Evolutionary conservation across 2,113 vertebrate genomes (phyloP), one percentile per base, ranked within the genome.

Genomic region (Apteryx mantelli): DNA sequence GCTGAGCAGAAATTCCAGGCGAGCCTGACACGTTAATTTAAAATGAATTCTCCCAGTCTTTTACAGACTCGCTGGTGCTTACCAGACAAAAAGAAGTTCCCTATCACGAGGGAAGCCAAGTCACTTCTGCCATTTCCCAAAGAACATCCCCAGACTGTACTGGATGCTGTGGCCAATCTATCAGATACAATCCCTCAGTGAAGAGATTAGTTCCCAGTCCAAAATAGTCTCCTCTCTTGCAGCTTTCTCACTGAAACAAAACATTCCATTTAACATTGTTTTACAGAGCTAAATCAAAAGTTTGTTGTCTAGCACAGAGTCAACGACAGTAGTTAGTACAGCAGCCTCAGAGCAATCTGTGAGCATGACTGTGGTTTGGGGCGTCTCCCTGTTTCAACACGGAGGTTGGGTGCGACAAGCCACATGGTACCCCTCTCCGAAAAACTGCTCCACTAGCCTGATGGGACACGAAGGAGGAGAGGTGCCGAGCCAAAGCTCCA

Each of bases 41-140:
- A 24, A 61, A 44, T 88, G 52, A 73, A 19, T 64, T 93, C 48
- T 80, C 46, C 38, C 76, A 52, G 24, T 32, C 65, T 82, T 93
- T 95, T 36, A 66, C 25, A 15, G 20, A 55, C 64, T n/a, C 52
- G 38, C 24, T 73, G 92, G 53, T n/a, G 74, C 42, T n/a, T 73
- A 40, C 30, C 75, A 85, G 32, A 34, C 20, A 76, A 63, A 89
- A 52, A 71, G 30, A 71, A 42, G 30, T 3, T 61, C 40, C 16
- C 11, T 30, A 13, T 8, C 12, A 2, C 9, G 34, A 13, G 50
- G 22, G n/a, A 63, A 91, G 34, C 8, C 1, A 1, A 81, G 21
- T 30, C 0, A 0, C 53, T 76, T 61, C 42, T 83, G 42, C 21
- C 48, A 19, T 0, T 1, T 17, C 19, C 30, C 58, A 44, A 7